These are phyloP conservation scores for Nothobranchius kuhntae DNA, from an alignment of 2,113 vertebrate species.

Conservation along the genomic window DNA sequence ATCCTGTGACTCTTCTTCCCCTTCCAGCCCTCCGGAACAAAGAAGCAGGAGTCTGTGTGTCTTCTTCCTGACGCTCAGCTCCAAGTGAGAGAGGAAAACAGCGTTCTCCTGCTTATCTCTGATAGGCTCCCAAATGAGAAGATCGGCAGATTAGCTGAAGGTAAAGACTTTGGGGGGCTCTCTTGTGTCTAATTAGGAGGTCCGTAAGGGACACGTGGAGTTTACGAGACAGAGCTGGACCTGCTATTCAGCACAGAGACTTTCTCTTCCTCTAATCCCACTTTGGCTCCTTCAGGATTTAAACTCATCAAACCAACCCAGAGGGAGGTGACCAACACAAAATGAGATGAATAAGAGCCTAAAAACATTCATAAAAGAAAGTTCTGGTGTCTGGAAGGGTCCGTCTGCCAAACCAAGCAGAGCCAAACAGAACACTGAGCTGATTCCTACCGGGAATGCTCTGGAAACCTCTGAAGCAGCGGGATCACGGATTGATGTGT, in stretches of 20 bases:
- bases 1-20: slow-evolving; percentile 31
- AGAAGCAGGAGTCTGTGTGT: slow-evolving; percentile 24
- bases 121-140: slow-evolving; percentile 31
- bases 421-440: slow-evolving; percentile 19
- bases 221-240: not conserved
- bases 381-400: slow-evolving; percentile 24
- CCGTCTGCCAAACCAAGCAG: slow-evolving; percentile 30
- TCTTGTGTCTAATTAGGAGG: slow-evolving; percentile 64
- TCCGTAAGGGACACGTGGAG: slow-evolving; percentile 35
- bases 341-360: slow-evolving; percentile 21
- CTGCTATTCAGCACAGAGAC: not conserved
- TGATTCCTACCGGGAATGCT: slow-evolving; percentile 38
- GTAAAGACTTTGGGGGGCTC: slow-evolving; percentile 44
- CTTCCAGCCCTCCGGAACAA: slow-evolving; percentile 14
- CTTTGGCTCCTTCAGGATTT: slow-evolving; percentile 32
- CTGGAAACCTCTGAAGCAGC: slow-evolving; percentile 48
- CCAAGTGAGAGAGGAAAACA: slow-evolving; percentile 29
- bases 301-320: slow-evolving; percentile 3
- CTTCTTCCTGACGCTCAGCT: slow-evolving; percentile 2
- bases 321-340: slow-evolving; percentile 3
- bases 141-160: slow-evolving; percentile 38
- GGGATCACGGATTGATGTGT: slow-evolving; percentile 61
- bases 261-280: slow-evolving; percentile 41
- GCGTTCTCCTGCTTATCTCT: slow-evolving; percentile 26
- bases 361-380: slow-evolving; percentile 45